Percentiles rank a stretch among this genome's conserved stretches.
Evolutionary conservation across 2,797 vertebrate species (phyloP).

Genomic region (Lindbergichthys nudifrons): DNA sequence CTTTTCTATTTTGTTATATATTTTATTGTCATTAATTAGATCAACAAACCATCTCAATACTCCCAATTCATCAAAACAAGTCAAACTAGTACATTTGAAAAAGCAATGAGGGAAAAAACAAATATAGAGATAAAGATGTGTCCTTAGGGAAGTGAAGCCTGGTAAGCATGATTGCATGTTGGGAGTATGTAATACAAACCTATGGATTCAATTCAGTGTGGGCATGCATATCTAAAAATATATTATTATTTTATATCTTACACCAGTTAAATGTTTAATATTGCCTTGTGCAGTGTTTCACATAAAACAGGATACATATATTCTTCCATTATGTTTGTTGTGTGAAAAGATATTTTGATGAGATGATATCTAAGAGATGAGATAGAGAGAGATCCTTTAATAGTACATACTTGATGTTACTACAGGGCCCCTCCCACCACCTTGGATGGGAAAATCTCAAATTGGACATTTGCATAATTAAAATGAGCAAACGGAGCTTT

Average conservation of each 20-base stretch:
- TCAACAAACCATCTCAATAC: background rate
- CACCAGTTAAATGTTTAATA: background rate
- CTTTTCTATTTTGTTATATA: background rate
- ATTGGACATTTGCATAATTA: conserved; percentile 31
- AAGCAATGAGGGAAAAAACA: background rate
- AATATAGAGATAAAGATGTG: background rate
- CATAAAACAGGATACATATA: background rate
- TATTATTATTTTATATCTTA: background rate
- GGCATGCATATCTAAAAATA: background rate
- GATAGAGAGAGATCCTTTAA: background rate
- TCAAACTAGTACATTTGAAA: background rate
- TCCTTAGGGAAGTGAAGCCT: background rate
- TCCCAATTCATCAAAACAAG: background rate
- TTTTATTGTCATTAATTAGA: background rate
- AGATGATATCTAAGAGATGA: background rate
- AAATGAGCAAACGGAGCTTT: conserved; percentile 32
- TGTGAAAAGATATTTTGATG: conserved; percentile 36
- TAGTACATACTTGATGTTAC: background rate
- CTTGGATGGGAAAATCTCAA: conserved; percentile 24
- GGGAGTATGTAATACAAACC: background rate
- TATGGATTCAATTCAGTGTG: background rate
- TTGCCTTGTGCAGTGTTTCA: background rate
- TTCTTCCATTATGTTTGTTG: conserved; percentile 19
- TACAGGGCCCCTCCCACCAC: background rate
- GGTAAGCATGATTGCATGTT: background rate